These are phyloP conservation scores for Istiophorus platypterus DNA, from an alignment of 2,113 vertebrate genomes.

Conservation along the genomic window DNA sequence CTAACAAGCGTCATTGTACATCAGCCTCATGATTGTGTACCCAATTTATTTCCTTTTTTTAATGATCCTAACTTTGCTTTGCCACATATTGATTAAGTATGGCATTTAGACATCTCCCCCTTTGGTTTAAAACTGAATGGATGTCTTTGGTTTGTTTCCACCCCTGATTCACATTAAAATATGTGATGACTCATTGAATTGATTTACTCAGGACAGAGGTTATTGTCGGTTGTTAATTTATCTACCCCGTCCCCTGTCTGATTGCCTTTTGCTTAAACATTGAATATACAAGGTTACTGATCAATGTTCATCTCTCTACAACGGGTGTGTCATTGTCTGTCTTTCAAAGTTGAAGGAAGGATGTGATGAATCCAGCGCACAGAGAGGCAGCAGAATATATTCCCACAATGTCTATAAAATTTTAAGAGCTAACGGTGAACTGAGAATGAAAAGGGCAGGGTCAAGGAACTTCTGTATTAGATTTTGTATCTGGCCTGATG, in stretches of 20 bases:
- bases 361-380: not conserved
- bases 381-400: not conserved
- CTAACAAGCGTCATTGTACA: slow-evolving; percentile 23
- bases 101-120: slow-evolving; percentile 2
- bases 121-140: not conserved
- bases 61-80: slow-evolving; percentile 24
- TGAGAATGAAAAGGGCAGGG: not conserved
- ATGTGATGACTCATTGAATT: slow-evolving; percentile 21
- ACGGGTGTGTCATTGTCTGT: not conserved
- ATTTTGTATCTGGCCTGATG: not conserved
- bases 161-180: not conserved
- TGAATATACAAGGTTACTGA: not conserved
- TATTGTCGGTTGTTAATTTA: not conserved
- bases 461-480: not conserved
- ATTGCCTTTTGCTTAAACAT: slow-evolving; percentile 5
- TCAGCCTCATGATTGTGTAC: slow-evolving; percentile 12
- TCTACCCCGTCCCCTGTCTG: not conserved
- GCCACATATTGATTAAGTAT: slow-evolving; percentile 33
- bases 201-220: slow-evolving; percentile 14
- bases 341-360: not conserved
- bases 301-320: slow-evolving; percentile 1
- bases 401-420: not conserved
- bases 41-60: slow-evolving; percentile 28
- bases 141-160: slow-evolving; percentile 18
- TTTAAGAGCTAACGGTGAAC: not conserved